phyloP scores from a whole-genome alignment of 53 echinoderm and acorn worm genomes.

The Hippasteria phrygiana region DNA sequence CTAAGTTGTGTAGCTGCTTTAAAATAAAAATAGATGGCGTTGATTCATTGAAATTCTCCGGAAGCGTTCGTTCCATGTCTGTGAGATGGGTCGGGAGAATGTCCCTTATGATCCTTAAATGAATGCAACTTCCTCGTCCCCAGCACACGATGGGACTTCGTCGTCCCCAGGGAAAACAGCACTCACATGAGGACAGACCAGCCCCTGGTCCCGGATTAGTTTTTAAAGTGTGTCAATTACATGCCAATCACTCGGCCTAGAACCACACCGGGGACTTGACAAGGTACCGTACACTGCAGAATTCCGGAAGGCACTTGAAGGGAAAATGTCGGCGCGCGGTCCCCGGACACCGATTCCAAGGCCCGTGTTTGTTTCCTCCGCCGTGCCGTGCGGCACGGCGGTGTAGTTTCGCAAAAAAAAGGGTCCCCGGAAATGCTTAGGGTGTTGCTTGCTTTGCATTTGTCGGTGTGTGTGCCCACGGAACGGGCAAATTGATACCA shows the following conservation, averaged over 20 bases:
- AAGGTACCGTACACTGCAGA: background rate
- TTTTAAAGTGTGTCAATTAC: slow-evolving; percentile 11
- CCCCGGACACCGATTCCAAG: background rate
- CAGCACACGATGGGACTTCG: too few relatives aligned
- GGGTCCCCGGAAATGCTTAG: background rate
- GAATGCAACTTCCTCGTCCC: too few relatives aligned
- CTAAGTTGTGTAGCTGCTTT: too few relatives aligned
- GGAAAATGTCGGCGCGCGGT: background rate
- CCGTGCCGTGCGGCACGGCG: background rate
- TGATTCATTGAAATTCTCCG: too few relatives aligned
- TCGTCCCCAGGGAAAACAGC: background rate
- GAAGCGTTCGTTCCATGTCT: too few relatives aligned
- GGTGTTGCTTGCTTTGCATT: slow-evolving; percentile 25
- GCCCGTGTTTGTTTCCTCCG: slow-evolving; percentile 20
- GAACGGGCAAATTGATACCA: slow-evolving; percentile 12
- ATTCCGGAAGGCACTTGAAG: background rate
- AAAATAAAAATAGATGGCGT: too few relatives aligned
- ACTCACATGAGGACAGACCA: background rate
- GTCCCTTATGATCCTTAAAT: too few relatives aligned
- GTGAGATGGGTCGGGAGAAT: too few relatives aligned
- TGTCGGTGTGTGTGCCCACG: background rate
- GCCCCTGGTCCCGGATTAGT: background rate
- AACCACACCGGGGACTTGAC: background rate
- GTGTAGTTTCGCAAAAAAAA: background rate
- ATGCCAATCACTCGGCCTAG: background rate